A percentile compares a stretch with the other conserved stretches of the same genome.
Conservation (phyloP, 2,113 vertebrate genomes). For the Zosterops hypoxanthus region DNA sequence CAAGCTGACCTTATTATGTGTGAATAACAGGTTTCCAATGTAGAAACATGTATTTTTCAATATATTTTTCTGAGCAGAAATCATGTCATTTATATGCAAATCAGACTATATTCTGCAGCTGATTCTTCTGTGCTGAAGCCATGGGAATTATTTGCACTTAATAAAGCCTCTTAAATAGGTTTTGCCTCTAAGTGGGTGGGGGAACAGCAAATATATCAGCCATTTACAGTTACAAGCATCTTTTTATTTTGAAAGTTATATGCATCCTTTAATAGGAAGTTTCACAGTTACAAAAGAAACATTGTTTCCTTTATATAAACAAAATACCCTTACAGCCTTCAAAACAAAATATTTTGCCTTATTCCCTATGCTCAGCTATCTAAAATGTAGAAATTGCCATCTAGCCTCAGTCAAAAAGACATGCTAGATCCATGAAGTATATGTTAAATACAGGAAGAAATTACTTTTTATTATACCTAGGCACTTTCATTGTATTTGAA, state of each 20-base stretch:
- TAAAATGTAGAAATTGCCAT: not conserved
- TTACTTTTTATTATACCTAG: not conserved
- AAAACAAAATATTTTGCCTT: not conserved
- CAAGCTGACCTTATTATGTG: constrained; percentile 74
- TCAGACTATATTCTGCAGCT: constrained; percentile 74
- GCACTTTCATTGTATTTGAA: not conserved
- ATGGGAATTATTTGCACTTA: constrained; percentile 83
- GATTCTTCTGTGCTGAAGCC: constrained; percentile 72
- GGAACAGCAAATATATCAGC: constrained; percentile 63
- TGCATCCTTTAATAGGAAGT: constrained; percentile 66
- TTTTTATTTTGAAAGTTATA: constrained; percentile 72
- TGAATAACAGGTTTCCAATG: constrained; percentile 71
- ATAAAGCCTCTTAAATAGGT: constrained; percentile 82
- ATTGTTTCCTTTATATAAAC: constrained; percentile 51
- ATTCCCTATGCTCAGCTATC: not conserved
- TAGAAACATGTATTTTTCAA: constrained; percentile 77
- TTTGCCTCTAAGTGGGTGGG: constrained; percentile 70
- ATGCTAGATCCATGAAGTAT: not conserved
- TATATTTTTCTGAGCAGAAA: constrained; percentile 78
- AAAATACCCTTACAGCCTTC: constrained; percentile 15
- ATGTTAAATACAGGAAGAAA: not conserved
- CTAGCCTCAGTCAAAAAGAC: not conserved
- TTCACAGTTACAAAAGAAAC: constrained; percentile 72
- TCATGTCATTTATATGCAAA: constrained; percentile 86
- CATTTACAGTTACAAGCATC: constrained; percentile 72